A percentile compares a stretch with the other conserved stretches of the same genome.
Evolutionary conservation across 2,113 vertebrate genomes (phyloP).

Genomic region (Hepsetus odoe): DNA sequence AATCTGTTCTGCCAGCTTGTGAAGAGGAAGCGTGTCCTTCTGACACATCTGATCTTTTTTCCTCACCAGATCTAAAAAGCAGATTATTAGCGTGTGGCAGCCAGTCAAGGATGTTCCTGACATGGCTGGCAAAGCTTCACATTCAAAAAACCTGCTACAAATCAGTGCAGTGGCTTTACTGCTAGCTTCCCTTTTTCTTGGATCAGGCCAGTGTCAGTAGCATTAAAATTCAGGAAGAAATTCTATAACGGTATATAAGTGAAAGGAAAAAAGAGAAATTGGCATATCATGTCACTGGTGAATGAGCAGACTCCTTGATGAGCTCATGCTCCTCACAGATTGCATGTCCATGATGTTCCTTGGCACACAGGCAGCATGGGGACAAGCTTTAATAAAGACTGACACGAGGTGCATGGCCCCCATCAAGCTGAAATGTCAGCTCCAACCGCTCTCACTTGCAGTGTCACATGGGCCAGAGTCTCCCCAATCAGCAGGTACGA

Average conservation of each 20-base stretch:
- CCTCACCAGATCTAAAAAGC: background rate
- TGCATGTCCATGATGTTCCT: constrained; percentile 50
- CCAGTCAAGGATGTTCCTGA: constrained; percentile 30
- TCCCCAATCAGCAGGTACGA: constrained; percentile 59
- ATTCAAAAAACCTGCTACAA: background rate
- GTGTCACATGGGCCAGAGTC: constrained; percentile 73
- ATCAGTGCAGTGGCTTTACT: background rate
- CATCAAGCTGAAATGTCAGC: constrained; percentile 36
- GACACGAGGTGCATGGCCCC: constrained; percentile 66
- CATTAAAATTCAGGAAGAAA: constrained; percentile 35
- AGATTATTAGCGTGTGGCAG: background rate
- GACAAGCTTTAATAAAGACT: constrained; percentile 69
- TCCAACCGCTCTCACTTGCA: constrained; percentile 39
- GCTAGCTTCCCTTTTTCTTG: background rate
- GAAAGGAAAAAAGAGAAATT: background rate
- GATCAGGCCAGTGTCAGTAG: background rate
- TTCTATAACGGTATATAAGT: background rate
- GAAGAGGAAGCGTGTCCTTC: background rate
- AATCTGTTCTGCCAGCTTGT: background rate
- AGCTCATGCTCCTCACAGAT: constrained; percentile 55
- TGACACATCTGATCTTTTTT: background rate
- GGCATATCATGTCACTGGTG: constrained; percentile 31
- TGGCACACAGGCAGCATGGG: constrained; percentile 33
- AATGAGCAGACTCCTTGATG: constrained; percentile 24
- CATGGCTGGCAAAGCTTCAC: background rate